A percentile compares a stretch with the other conserved stretches of the same genome.
These are phyloP conservation scores for Hyperoplus lanceolatus DNA, from an alignment of 2,797 vertebrate genomes.

Conservation along the genomic window DNA sequence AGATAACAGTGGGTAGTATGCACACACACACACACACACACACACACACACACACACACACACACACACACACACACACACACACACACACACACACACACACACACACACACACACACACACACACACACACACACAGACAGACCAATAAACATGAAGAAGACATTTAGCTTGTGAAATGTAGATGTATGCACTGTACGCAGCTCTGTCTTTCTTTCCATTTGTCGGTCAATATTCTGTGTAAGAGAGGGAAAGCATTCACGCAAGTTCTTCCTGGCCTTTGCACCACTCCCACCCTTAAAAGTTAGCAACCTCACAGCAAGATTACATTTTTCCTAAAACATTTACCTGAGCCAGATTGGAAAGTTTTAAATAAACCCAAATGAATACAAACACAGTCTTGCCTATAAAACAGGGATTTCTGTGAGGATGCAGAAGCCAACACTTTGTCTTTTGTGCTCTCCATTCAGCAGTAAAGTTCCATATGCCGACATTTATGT, in stretches of 20 bases:
- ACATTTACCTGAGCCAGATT: slow-evolving; percentile 62
- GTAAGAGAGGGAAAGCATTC: slow-evolving; percentile 46
- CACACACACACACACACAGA: background rate
- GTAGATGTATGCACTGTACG: background rate
- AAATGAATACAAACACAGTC: slow-evolving; percentile 69
- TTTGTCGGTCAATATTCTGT: slow-evolving; percentile 49
- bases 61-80: too few relatives aligned
- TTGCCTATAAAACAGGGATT: slow-evolving; percentile 68
- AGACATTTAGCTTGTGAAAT: background rate
- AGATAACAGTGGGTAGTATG: too few relatives aligned
- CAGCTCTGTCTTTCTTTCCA: slow-evolving; percentile 38
- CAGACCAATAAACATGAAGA: too few relatives aligned
- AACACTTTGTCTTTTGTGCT: slow-evolving; percentile 73
- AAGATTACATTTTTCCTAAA: slow-evolving; percentile 77
- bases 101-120: background rate
- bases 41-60: too few relatives aligned
- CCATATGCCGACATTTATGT: slow-evolving; percentile 68
- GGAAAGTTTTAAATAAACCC: slow-evolving; percentile 76
- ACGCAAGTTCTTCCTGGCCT: slow-evolving; percentile 45
- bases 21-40: too few relatives aligned
- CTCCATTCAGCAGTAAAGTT: slow-evolving; percentile 68
- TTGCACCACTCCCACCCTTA: slow-evolving; percentile 49
- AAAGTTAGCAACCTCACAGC: slow-evolving; percentile 59
- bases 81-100: too few relatives aligned
- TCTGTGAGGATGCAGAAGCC: slow-evolving; percentile 55